Conservation (phyloP, 2,888 invertebrate species). For the Auanema sp. region DNA sequence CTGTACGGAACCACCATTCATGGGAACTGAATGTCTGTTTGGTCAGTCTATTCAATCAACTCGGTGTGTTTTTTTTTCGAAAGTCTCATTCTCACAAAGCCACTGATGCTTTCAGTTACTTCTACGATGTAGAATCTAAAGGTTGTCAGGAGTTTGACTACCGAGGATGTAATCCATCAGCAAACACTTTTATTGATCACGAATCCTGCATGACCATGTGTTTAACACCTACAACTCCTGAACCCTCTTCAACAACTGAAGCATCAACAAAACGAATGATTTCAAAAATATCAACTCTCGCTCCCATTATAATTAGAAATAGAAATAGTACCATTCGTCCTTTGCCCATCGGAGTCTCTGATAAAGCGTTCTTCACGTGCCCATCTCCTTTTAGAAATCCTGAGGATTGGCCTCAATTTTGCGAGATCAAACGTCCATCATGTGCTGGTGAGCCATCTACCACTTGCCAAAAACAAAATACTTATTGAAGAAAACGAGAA, state of each 20-base stretch:
- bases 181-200: slow-evolving; percentile 41
- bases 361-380: slow-evolving; percentile 19
- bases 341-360: background rate
- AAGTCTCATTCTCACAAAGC: background rate
- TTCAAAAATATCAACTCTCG: background rate
- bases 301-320: background rate
- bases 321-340: background rate
- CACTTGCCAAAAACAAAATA: background rate
- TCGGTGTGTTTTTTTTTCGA: background rate
- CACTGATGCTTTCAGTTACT: slow-evolving; percentile 27
- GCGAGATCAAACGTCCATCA: slow-evolving; percentile 35
- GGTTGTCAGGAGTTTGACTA: slow-evolving; percentile 38
- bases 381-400: slow-evolving; percentile 47
- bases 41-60: background rate
- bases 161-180: slow-evolving; percentile 25
- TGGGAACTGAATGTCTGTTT: slow-evolving; percentile 20
- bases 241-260: background rate
- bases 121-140: slow-evolving; percentile 31
- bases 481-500: slow-evolving; percentile 21
- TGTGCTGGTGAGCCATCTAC: slow-evolving; percentile 29
- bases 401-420: slow-evolving; percentile 43
- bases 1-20: slow-evolving; percentile 22
- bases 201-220: slow-evolving; percentile 32
- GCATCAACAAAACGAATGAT: too few species aligned
- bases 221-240: slow-evolving; percentile 12